Percentiles rank a stretch among this genome's conserved stretches.
phyloP scores from a whole-genome alignment of 2,113 vertebrate species.

The Poeciliopsis retropinna region DNA sequence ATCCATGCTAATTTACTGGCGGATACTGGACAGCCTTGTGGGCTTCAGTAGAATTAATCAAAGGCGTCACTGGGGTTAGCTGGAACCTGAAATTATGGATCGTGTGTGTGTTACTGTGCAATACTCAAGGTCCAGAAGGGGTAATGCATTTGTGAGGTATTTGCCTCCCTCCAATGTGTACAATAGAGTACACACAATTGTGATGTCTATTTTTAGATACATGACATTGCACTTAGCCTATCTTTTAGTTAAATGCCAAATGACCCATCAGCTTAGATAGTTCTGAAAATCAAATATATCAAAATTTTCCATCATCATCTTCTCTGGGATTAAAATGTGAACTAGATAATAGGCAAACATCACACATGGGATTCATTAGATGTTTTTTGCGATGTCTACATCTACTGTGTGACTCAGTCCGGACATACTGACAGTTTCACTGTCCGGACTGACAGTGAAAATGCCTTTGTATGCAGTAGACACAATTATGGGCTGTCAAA shows the following conservation, averaged over 20 bases:
- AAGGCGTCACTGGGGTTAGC: slow-evolving; percentile 65
- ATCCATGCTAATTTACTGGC: slow-evolving; percentile 71
- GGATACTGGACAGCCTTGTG: slow-evolving; percentile 58
- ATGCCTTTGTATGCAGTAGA: slow-evolving; percentile 36
- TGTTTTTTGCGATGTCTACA: slow-evolving; percentile 14
- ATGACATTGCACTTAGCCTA: slow-evolving; percentile 67
- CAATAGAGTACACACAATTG: slow-evolving; percentile 39
- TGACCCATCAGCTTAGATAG: slow-evolving; percentile 33
- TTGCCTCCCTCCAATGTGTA: slow-evolving; percentile 55
- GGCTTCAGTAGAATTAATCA: slow-evolving; percentile 71
- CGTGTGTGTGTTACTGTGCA: slow-evolving; percentile 18
- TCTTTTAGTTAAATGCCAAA: slow-evolving; percentile 63
- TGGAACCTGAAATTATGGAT: slow-evolving; percentile 46
- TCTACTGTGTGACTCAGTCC: slow-evolving; percentile 13
- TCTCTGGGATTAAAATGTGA: not conserved
- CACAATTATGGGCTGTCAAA: slow-evolving; percentile 44
- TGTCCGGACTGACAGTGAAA: slow-evolving; percentile 28
- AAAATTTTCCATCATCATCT: slow-evolving; percentile 20
- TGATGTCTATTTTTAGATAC: slow-evolving; percentile 68
- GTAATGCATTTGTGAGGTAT: slow-evolving; percentile 44
- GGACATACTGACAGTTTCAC: slow-evolving; percentile 10
- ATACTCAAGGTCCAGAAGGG: slow-evolving; percentile 8
- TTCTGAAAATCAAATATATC: slow-evolving; percentile 54
- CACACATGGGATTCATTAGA: not conserved
- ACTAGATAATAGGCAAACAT: slow-evolving; percentile 26